Conservation (phyloP, 2,797 vertebrate species). For the Pangasius mekongensis region DNA sequence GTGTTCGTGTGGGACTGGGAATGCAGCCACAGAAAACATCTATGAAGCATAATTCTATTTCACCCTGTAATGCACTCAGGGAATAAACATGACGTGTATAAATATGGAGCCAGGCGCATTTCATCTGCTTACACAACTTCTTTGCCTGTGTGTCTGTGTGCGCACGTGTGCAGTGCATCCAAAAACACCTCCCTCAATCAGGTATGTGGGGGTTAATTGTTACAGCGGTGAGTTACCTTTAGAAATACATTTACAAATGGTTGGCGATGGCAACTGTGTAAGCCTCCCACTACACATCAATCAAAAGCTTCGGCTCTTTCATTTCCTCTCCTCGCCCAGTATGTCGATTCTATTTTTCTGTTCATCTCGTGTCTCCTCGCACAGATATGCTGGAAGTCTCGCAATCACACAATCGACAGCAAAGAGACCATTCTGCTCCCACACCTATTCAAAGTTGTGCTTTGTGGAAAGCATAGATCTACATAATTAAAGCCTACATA, state of each 20-base stretch:
- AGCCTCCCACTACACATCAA: constrained; percentile 49
- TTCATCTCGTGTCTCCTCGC: constrained; percentile 6
- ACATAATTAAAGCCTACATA: constrained; percentile 21
- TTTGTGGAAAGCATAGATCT: not conserved
- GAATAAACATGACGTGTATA: not conserved
- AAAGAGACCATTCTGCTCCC: not conserved
- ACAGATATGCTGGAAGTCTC: constrained; percentile 13
- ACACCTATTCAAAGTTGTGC: not conserved
- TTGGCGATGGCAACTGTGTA: constrained; percentile 32
- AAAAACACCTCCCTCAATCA: not conserved
- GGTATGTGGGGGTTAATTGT: constrained; percentile 46
- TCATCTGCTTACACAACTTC: not conserved
- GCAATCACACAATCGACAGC: constrained; percentile 22
- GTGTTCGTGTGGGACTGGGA: not conserved
- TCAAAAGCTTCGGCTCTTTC: constrained; percentile 38
- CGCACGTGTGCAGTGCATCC: constrained; percentile 14
- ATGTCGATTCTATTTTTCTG: not conserved
- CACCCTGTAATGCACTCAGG: not conserved
- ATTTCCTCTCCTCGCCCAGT: not conserved
- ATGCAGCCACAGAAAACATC: not conserved
- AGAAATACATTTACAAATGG: constrained; percentile 34
- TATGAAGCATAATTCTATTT: not conserved
- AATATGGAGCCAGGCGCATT: not conserved
- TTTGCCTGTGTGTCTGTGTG: constrained; percentile 14
- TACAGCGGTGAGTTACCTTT: constrained; percentile 39